These are phyloP conservation scores for Arrhopalites spinosus DNA, from an alignment of 2,888 invertebrate species.

Conservation along the genomic window DNA sequence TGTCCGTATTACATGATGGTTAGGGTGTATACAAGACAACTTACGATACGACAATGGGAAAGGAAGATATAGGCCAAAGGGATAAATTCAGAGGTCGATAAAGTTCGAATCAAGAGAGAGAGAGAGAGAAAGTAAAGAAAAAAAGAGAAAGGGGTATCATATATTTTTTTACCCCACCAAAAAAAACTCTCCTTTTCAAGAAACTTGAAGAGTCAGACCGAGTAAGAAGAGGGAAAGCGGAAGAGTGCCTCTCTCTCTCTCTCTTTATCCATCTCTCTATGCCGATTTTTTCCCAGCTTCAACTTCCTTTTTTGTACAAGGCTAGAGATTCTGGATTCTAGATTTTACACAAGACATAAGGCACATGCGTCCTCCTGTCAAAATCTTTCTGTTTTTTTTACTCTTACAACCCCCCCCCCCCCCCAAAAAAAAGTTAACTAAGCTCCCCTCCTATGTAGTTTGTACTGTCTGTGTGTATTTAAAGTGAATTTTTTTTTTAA, in stretches of 20 bases:
- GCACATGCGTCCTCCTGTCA: not conserved
- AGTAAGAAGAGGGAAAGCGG: not conserved
- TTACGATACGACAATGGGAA: constrained; percentile 37
- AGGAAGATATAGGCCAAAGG: constrained; percentile 41
- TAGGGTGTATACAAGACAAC: constrained; percentile 7
- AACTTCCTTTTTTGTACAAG: constrained; percentile 5
- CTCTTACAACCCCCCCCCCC: too few species aligned
- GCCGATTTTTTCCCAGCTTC: constrained; percentile 1
- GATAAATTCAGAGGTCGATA: constrained; percentile 42
- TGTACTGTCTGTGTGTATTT: not conserved
- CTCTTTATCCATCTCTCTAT: not conserved
- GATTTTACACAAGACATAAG: too few species aligned
- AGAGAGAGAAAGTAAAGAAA: not conserved
- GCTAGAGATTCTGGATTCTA: not conserved
- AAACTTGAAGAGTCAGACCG: constrained; percentile 13
- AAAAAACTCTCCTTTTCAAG: constrained; percentile 11
- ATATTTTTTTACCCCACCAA: constrained; percentile 34
- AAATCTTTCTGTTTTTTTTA: not conserved
- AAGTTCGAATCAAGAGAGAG: constrained; percentile 34
- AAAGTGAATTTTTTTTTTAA: not conserved
- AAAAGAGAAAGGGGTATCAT: constrained; percentile 23
- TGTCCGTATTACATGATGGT: too few species aligned
- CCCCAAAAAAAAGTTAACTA: too few species aligned
- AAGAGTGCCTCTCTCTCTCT: not conserved
- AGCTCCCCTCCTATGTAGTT: too few species aligned